Base-by-base conservation (phyloP, 2,797 vertebrate genomes). In the Luscinia luscinia region DNA sequence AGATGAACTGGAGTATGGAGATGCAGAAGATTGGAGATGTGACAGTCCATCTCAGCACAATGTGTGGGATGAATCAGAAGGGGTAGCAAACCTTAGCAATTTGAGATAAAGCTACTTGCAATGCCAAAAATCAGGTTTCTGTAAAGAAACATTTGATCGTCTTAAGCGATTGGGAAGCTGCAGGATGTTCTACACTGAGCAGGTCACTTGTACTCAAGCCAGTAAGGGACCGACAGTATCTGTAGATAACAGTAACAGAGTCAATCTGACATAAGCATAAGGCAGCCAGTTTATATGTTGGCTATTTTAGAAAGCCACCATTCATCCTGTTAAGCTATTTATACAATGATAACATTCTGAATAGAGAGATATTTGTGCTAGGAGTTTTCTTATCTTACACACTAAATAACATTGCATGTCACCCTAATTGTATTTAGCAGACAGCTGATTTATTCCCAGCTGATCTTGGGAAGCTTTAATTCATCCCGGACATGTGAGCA, bases 1-100 rank as follows among this genome's bases (percentile, higher is more conserved):
- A 88, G 49, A 63, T 32, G 34, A 91, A 66, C 5, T 0, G 0
- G 23, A 69, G n/a, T 22, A 41, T 18, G 17, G 9, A 64, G 19
- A n/a, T 27, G 30, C 21, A 62, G 40, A 84, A n/a, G 8, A 26
- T 0, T 62, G 36, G 12, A 57, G 21, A n/a, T 43, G 13, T 28
- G 9, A 15, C 23, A 22, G 40, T 58, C 34, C 27, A 14, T 54
- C 36, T 51, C 57, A 79, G 22, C 30, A 70, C 70, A 27, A 63
- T 0, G 1, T 40, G 26, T 5, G 28, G 18, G 13, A 28, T 45
- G 32, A 90, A 46, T 40, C 41, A 93, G 38, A 59, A 82, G 45
- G 6, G 3, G 11, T 61, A 11, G 69, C 49, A 79, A 91, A 51
- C 4, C 3, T 49, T 36, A 66, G 48, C 15, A 73, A 57, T 2